Percentiles rank a stretch among this genome's conserved stretches.
phyloP scores from a whole-genome alignment of 2,888 invertebrate genomes.

The Synanthedon formicaeformis region DNA sequence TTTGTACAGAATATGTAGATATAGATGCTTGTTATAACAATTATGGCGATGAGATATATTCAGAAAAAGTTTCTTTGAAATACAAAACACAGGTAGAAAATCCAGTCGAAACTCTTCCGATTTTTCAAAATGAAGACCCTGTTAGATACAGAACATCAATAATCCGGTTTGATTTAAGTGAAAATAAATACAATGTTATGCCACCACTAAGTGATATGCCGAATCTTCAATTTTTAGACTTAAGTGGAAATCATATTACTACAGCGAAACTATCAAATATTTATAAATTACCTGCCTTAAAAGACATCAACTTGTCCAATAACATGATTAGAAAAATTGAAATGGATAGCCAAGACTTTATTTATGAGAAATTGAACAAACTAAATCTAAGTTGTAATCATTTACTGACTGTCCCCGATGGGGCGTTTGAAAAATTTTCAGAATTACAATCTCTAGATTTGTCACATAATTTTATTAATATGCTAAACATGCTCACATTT shows the following conservation, averaged over 20 bases:
- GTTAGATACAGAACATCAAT: neutral
- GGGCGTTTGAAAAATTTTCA: conserved; percentile 24
- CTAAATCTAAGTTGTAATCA: conserved; percentile 37
- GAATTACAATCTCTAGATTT: conserved; percentile 30
- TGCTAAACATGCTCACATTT: conserved; percentile 24
- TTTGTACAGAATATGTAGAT: too few species aligned
- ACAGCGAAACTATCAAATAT: conserved; percentile 24
- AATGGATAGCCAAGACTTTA: conserved; percentile 6
- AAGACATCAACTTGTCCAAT: conserved; percentile 32
- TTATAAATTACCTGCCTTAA: conserved; percentile 15
- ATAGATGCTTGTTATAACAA: too few species aligned
- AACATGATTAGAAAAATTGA: conserved; percentile 29
- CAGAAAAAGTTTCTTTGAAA: too few species aligned
- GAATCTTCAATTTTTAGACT: conserved; percentile 14
- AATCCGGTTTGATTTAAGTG: neutral
- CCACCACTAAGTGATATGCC: neutral
- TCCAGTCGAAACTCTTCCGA: too few species aligned
- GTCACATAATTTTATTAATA: conserved; percentile 32
- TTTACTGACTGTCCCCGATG: conserved; percentile 24
- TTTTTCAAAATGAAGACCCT: too few species aligned
- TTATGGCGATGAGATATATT: too few species aligned
- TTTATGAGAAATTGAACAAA: conserved; percentile 18
- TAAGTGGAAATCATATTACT: conserved; percentile 20
- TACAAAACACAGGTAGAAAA: too few species aligned
- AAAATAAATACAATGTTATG: neutral